phyloP scores from a whole-genome alignment of 2,797 vertebrate genomes.

The Mycteria americana region DNA sequence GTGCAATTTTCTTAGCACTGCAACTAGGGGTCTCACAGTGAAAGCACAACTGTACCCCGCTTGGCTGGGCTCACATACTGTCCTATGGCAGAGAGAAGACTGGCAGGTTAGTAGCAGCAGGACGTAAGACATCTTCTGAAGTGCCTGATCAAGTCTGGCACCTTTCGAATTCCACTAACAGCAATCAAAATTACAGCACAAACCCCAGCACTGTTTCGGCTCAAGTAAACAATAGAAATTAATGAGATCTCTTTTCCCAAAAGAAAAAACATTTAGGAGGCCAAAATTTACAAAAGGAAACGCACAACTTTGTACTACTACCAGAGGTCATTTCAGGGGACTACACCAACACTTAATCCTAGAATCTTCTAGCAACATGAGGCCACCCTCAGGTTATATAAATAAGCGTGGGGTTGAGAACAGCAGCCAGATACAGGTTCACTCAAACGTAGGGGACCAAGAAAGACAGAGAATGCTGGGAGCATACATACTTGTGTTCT shows the following conservation, averaged over 20 bases:
- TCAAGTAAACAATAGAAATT: not conserved
- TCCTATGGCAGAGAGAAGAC: not conserved
- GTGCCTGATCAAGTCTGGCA: not conserved
- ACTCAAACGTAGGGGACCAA: not conserved
- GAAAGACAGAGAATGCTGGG: not conserved
- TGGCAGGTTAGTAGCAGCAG: not conserved
- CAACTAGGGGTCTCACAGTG: not conserved
- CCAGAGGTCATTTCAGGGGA: not conserved
- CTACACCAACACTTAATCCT: not conserved
- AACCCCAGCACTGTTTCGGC: not conserved
- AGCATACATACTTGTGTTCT: not conserved
- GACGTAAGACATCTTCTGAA: not conserved
- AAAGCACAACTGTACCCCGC: not conserved
- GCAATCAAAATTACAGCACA: not conserved
- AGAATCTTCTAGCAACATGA: not conserved
- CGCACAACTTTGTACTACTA: not conserved
- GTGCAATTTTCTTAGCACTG: not conserved
- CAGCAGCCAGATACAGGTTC: not conserved
- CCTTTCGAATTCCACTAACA: not conserved
- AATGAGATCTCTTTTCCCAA: not conserved
- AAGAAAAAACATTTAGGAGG: not conserved
- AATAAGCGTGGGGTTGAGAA: not conserved
- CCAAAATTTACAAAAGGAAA: not conserved
- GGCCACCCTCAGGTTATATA: not conserved
- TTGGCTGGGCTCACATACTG: not conserved